Percentiles rank a stretch among this genome's conserved stretches.
phyloP scores from a whole-genome alignment of 2,113 vertebrate genomes.

The Aegithalos caudatus region DNA sequence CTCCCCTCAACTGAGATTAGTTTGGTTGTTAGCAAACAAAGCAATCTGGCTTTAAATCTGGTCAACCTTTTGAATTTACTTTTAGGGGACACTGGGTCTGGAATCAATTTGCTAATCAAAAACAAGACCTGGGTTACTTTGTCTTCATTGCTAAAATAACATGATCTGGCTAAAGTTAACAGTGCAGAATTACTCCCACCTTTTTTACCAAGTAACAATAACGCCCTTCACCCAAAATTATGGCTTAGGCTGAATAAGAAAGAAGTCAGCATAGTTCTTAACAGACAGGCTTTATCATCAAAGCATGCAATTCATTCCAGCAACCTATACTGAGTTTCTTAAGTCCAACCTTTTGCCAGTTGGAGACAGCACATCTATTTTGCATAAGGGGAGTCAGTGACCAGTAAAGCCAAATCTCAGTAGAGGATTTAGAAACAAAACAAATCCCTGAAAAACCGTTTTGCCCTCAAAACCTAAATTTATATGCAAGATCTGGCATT shows the following conservation, averaged over 20 bases:
- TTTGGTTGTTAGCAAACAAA: neutral
- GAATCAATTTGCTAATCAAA: neutral
- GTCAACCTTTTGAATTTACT: neutral
- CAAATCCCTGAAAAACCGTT: accelerated
- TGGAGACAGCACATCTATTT: neutral
- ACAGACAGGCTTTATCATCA: neutral
- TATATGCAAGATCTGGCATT: neutral
- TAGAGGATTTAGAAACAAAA: neutral
- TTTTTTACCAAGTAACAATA: neutral
- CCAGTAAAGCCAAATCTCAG: neutral
- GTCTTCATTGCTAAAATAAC: neutral
- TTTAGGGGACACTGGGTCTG: neutral
- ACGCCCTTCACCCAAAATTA: neutral
- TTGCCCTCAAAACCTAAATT: neutral
- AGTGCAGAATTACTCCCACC: neutral
- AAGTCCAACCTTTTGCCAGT: neutral
- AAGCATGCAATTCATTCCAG: neutral
- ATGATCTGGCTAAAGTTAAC: neutral
- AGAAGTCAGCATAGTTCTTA: neutral
- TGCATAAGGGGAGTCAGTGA: neutral
- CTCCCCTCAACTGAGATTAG: neutral
- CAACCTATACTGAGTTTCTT: neutral
- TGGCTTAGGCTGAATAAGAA: neutral
- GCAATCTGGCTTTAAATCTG: neutral
- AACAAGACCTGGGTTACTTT: neutral